These are phyloP conservation scores for Dryocosmus kuriphilus DNA, from an alignment of 2,888 invertebrate species.

Conservation along the genomic window DNA sequence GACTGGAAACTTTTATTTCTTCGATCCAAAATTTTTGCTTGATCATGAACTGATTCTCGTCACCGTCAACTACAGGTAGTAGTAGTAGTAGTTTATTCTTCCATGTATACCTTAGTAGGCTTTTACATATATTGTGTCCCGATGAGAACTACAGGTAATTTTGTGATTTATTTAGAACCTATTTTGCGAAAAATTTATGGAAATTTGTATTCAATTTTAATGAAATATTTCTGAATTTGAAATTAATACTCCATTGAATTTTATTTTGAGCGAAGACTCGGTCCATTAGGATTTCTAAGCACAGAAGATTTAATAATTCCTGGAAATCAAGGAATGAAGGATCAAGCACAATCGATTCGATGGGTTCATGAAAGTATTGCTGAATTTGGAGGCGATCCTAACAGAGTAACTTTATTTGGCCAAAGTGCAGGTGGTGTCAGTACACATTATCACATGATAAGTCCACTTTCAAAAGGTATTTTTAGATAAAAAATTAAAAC, in stretches of 20 bases:
- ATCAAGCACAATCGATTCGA: conserved; percentile 82
- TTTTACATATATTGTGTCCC: too few species aligned
- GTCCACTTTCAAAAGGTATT: conserved; percentile 80
- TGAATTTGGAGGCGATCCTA: conserved; percentile 82
- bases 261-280: conserved; percentile 70
- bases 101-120: too few species aligned
- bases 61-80: conserved; percentile 84
- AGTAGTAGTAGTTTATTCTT: too few species aligned
- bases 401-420: conserved; percentile 84
- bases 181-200: too few species aligned
- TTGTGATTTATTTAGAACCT: too few species aligned
- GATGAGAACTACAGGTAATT: too few species aligned
- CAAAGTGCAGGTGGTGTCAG: conserved; percentile 86
- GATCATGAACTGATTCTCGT: conserved; percentile 86
- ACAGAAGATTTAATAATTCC: conserved; percentile 83
- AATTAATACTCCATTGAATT: too few species aligned
- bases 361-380: conserved; percentile 83
- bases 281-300: conserved; percentile 84
- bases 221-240: too few species aligned
- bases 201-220: too few species aligned
- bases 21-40: conserved; percentile 85
- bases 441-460: conserved; percentile 85
- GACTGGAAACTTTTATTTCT: conserved; percentile 83
- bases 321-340: conserved; percentile 85
- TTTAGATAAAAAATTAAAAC: too few species aligned